Conservation (phyloP, 1,140 invertebrate genomes). For the Colletes gigas region DNA sequence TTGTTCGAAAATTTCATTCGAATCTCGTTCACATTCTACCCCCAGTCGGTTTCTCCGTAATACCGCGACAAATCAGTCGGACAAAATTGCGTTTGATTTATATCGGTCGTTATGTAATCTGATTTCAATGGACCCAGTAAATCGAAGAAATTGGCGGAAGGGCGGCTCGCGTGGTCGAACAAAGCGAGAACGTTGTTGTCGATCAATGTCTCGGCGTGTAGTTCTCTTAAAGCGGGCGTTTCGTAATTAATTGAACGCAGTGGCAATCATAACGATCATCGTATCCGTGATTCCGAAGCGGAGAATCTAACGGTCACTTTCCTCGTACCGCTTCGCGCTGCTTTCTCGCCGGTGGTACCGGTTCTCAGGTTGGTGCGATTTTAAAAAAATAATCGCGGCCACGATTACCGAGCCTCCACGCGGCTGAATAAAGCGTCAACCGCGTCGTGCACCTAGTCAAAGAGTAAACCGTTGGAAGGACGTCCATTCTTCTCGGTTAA, state of each 20-base stretch:
- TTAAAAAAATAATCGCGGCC: conserved; percentile 10
- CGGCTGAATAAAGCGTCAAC: conserved; percentile 12
- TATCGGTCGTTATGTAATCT: no score
- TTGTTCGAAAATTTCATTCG: no score
- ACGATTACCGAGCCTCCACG: background rate
- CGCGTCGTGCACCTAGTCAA: conserved; percentile 26
- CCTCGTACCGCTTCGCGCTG: background rate
- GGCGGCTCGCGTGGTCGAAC: no score
- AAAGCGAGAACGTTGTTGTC: no score
- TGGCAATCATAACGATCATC: background rate
- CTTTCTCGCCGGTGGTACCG: background rate
- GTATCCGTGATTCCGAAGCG: background rate
- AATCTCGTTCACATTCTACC: no score
- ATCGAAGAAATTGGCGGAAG: no score
- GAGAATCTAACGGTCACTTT: background rate
- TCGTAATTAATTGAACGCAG: background rate
- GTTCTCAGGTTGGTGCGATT: background rate
- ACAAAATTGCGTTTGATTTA: no score
- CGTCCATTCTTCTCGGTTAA: conserved; percentile 46
- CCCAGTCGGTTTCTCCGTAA: no score
- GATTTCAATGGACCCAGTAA: no score
- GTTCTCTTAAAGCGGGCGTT: background rate
- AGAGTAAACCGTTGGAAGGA: conserved; percentile 47
- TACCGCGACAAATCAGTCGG: background rate
- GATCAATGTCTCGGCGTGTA: no score